Base-by-base conservation (phyloP, 2,888 invertebrate species). In the Drosophila birchii region DNA sequence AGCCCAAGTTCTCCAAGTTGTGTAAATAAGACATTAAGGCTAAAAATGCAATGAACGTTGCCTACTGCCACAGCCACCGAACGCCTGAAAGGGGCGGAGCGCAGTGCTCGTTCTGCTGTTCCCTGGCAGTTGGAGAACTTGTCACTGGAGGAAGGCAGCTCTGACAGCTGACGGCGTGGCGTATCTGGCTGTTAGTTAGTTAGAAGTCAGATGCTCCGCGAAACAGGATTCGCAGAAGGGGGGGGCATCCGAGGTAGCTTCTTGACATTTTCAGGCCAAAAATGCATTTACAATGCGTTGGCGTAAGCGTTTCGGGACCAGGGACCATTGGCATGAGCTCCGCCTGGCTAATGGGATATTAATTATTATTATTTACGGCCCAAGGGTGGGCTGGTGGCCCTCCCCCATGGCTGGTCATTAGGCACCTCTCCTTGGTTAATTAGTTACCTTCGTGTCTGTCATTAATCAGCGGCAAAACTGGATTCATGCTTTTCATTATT, bases 211-310 rank as follows among this genome's bases (percentile, higher is more conserved):
- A 12, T 34, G 36, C 34, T 60, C 41, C 20, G 55, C 23, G 7
- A 38, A 43, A 4, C 29, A 18, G 16, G 18, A 18, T 11, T 26
- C 16, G 26, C 26, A 38, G 18, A 29, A 14, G n/a, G 29, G 29
- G 1, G 8, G 29, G n/a, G 47, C 29, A 5, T 39, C 23, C 20
- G 20, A 20, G 16, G 5, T 5, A 60, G 60, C 49, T 66, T 16
- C 66, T 66, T 68, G 67, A 67, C 55, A 55, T 68, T 51, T 57
- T 36, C 43, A 34, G 49, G 38, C 38, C 38, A 51, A 49, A 68
- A 32, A 53, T 69, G 44, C 57, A 39, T 67, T 64, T 39, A 32
- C 32, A 34, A 39, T 67, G 44, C 39, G 53, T 45, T 64, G 53
- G 44, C 38, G 38, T 53, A 45, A 26, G 5, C 11, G 16, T 39